Base-by-base conservation (phyloP, 2,888 invertebrate species). In the Rhagium mordax region DNA sequence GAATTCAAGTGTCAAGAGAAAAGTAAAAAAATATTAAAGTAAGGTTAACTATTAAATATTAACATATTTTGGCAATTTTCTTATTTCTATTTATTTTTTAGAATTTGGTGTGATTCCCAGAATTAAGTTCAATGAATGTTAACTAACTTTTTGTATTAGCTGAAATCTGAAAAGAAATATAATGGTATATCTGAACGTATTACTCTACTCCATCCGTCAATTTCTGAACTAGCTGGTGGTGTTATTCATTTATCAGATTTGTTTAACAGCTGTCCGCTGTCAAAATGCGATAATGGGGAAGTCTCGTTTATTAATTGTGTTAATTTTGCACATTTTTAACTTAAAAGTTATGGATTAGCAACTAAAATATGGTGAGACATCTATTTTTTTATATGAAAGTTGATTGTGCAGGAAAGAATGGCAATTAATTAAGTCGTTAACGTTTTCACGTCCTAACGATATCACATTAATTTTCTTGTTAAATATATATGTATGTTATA, bases 251-350 rank as follows among this genome's bases (percentile, higher is more conserved):
- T 48, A 57, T 33, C 48, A 65, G 62, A 72, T 78, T 81, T 82
- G 79, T 81, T 82, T 81, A 83, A 82, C 83, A 84, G 78, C 83
- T 84, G 83, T 83, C 83, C 84, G 80, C 78, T 85, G 85, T 85
- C 85, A 85, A 85, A 86, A 86, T 86, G 86, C 85, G 83, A 86
- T 88, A 88, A 87, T 87, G 86, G 86, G 85, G 84, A 85, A 84
- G 83, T 83, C 83, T 84, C 82, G 81, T 83, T 81, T 84, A 81
- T 83, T 85, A 84, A 85, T 86, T 84, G 85, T 85, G 83, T 85
- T 86, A 83, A 83, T 86, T 84, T 84, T 78, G 76, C 83, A 84
- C 82, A 84, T 86, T 87, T 87, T 85, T 82, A 84, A 85, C 83
- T 84, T 81, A 83, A 87, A 85, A 86, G 86, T 85, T 81, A 88